Evolutionary conservation across 2,113 vertebrate species (phyloP).

Genomic region (Pelecanoides urinatrix): DNA sequence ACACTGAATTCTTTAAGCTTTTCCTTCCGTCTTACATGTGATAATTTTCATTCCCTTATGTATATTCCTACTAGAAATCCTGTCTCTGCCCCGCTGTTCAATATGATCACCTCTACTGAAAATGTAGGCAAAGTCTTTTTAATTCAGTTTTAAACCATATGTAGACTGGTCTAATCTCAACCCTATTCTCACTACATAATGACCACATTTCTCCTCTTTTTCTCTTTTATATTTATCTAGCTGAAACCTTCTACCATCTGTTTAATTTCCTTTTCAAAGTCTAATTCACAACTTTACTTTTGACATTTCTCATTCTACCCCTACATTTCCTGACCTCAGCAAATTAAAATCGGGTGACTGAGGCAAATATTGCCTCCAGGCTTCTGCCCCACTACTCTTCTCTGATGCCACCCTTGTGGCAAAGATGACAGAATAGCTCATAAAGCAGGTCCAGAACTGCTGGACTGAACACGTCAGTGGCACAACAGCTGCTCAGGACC

Average conservation of each 20-base stretch:
- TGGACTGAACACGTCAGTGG: not conserved
- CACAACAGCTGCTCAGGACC: not conserved
- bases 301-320: not conserved
- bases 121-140: not conserved
- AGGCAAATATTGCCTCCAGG: not conserved
- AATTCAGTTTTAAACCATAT: not conserved
- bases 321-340: not conserved
- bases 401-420: not conserved
- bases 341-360: not conserved
- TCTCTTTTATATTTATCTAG: not conserved
- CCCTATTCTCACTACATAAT: not conserved
- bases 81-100: not conserved
- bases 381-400: not conserved
- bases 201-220: not conserved
- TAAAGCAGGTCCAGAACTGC: not conserved
- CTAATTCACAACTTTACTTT: not conserved
- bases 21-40: conserved; percentile 3
- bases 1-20: conserved; percentile 21
- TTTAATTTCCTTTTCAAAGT: conserved; percentile 21
- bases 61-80: not conserved
- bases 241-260: conserved; percentile 16
- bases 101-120: not conserved
- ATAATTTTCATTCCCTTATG: conserved; percentile 5
- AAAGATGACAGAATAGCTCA: not conserved
- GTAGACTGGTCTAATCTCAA: not conserved